These are phyloP conservation scores for Chrysopilus asiliformis DNA, from an alignment of 2,888 invertebrate genomes.

Conservation along the genomic window DNA sequence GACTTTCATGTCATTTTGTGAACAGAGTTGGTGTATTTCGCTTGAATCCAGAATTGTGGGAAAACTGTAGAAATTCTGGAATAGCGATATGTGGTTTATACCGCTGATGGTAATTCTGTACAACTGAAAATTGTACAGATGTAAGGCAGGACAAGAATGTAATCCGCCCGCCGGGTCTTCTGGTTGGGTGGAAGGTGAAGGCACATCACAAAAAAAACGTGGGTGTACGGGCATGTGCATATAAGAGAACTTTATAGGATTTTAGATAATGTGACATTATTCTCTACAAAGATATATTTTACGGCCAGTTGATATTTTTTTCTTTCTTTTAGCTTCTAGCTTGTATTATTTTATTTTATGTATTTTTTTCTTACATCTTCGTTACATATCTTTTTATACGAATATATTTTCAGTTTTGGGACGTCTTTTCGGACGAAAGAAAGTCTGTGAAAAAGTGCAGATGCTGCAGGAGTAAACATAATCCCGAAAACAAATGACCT, in stretches of 20 bases:
- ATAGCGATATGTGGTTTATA: no score
- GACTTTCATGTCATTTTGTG: no score
- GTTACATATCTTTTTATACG: background rate
- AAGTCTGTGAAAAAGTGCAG: slow-evolving; percentile 14
- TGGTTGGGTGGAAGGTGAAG: no score
- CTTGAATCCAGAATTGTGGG: no score
- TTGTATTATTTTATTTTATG: background rate
- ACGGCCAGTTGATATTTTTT: slow-evolving; percentile 5
- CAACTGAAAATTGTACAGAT: no score
- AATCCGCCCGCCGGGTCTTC: no score
- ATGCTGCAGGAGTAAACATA: slow-evolving; percentile 15
- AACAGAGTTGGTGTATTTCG: no score
- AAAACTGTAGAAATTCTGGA: no score
- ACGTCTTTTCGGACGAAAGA: background rate
- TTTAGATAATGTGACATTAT: slow-evolving; percentile 6
- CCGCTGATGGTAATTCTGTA: no score
- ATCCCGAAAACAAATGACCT: slow-evolving; percentile 15
- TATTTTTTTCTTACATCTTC: background rate
- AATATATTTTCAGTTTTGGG: background rate
- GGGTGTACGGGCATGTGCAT: no score
- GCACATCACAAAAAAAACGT: no score
- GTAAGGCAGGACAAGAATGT: no score
- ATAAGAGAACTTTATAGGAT: slow-evolving; percentile 7
- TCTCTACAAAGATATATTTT: slow-evolving; percentile 3
- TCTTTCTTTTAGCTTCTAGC: background rate